Evolutionary conservation across 2,797 vertebrate genomes (phyloP), one percentile per base, ranked within the genome.

Genomic region (Coluber constrictor): DNA sequence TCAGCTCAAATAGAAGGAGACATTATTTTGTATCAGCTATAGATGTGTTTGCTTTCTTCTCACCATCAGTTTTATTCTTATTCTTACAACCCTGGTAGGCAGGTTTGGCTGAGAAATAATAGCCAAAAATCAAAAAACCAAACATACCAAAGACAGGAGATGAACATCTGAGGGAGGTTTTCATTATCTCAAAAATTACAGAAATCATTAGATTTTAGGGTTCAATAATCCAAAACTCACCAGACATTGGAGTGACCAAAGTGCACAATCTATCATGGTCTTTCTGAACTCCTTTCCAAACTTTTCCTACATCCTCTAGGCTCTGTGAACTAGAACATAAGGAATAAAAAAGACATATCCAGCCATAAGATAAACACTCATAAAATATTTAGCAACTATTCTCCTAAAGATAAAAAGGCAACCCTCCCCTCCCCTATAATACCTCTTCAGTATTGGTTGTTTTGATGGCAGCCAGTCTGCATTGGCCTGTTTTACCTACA

Each of bases 401-500:
- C 25, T n/a, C 37, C 57, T 88, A 74, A 60, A n/a, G 25, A 54
- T 63, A 87, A 79, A 29, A 1, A 0, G 29, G 27, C 66, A 90
- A 88, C 18, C 70, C 15, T 37, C 70, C 70, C 70, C 18, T 8
- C 66, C 66, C 16, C 7, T 18, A 9, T 59, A 0, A 25, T 98
- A 99, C 99, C 98, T 99, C 97, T 99, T 99, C 91, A 99, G 97
- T 37, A 98, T 97, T 43, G 98, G 98, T 92, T 97, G 97, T 95
- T 98, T 98, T 2, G 96, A 98, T 32, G 98, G 98, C 66, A 98
- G 97, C 98, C 98, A 98, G 97, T 99, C 98, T 61, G 96, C 98
- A 95, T 99, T 99, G 95, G 98, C 98, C 95, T 99, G 98, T 94
- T 99, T 99, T 92, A 98, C 95, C 98, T 99, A 98, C 79, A 97